Evolutionary conservation across 2,888 invertebrate genomes (phyloP), one percentile per base, ranked within the genome.

Genomic region (Sylvicola cinctus): DNA sequence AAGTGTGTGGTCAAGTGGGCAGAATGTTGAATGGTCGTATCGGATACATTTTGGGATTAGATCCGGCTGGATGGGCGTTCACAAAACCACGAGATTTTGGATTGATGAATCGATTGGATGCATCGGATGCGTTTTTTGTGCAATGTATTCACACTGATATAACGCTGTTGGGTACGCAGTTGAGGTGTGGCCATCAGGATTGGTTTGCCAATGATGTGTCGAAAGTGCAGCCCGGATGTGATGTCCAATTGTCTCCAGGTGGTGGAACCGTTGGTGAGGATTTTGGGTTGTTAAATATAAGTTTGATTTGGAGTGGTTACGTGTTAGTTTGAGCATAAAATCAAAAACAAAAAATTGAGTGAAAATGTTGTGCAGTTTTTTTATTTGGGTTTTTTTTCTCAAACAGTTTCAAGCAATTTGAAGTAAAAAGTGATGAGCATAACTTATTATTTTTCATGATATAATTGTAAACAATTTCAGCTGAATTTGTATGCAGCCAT

Each of bases 181-280:
- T 48, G 14, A 42, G 50, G 4, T 48, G 59, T 16, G 61, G 61
- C 2, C 58, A 60, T 42, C 58, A 49, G 14, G 62, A 62, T 44
- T 62, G 61, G 43, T 62, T 58, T 54, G 61, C 61, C 7, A 62
- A 62, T 41, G 46, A 49, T 31, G 62, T 61, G 6, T 49, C 50
- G n/a, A 44, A 54, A 2, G 52, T 54, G 3, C 61, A 61, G 40
- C 61, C 60, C 2, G 58, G 58, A 6, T 60, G 60, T 16, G 20
- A 8, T 8, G 8, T 20, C 8, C 4, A n/a, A n/a, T n/a, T n/a
- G n/a, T n/a, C n/a, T n/a, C n/a, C n/a, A n/a, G n/a, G n/a, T n/a
- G n/a, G n/a, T n/a, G n/a, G n/a, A n/a, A n/a, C n/a, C n/a, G n/a
- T n/a, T n/a, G n/a, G n/a, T n/a, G n/a, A n/a, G n/a, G n/a, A n/a